Base-by-base conservation (phyloP, 2,888 invertebrate genomes). In the Lumbricus terrestris region DNA sequence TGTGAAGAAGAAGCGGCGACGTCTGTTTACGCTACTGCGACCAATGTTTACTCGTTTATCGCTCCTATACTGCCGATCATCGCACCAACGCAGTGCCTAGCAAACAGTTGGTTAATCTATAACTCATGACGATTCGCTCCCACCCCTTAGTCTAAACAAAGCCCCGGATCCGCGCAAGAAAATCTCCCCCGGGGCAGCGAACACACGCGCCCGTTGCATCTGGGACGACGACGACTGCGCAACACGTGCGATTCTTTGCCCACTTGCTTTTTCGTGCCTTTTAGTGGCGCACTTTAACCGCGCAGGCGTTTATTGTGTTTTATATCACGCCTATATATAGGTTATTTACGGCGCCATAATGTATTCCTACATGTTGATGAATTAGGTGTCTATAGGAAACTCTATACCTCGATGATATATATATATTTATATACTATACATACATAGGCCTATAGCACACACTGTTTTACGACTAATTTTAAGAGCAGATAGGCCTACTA, bases 21-120 rank as follows among this genome's bases (percentile, higher is more conserved):
- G n/a, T 69, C n/a, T 69, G 69, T 69, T 69, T 69, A 69, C 69
- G 69, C 69, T 69, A 69, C 69, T n/a, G 69, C 69, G 69, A 69
- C 6, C 69, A 69, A 69, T 69, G 69, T 69, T 69, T 69, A 69
- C 69, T 69, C 69, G 69, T 69, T 69, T 69, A 69, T 69, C 69
- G 69, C 69, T 69, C n/a, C 69, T 69, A 69, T 69, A n/a, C 69
- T 1, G 29, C n/a, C 69, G 69, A 69, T 69, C n/a, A 69, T 69
- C n/a, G 69, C 69, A 69, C n/a, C 69, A 69, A 69, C 69, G 69
- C 69, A n/a, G 69, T n/a, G 69, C 69, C 69, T n/a, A 69, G 69
- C 69, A 69, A 69, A 69, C 69, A 69, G 69, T 69, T 69, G 69
- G 69, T 69, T 69, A 69, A 69, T 69, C 69, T 69, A 69, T 69